Base-by-base conservation (phyloP, 2,797 vertebrate genomes). In the Argentina silus region DNA sequence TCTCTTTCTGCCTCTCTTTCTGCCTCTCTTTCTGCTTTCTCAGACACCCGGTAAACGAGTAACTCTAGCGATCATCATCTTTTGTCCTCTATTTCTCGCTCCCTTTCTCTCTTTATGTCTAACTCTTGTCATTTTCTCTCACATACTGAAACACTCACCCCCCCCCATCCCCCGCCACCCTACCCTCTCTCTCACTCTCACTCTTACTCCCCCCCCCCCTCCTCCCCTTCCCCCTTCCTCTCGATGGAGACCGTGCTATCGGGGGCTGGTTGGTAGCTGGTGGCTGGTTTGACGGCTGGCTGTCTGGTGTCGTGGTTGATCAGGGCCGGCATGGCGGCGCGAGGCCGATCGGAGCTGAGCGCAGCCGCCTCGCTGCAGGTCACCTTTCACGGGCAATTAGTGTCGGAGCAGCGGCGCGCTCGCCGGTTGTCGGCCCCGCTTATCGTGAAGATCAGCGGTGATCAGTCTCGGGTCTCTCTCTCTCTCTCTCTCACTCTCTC, bases 351-450 rank as follows among this genome's bases (percentile, higher is more conserved):
- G 93, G 95, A 97, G 95, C 94, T 96, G 96, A 98, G 93, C 94
- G 93, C 94, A 94, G 94, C 94, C 94, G 93, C 92, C 91, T 95
- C 92, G 94, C 95, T 94, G 94, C 95, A 90, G 97, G 97, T 98
- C 96, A 96, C 96, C 97, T 97, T 97, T 99, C 97, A 97, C 95
- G 95, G 96, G 93, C 96, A 96, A 98, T 99, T 98, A 98, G 96
- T 97, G 97, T 99, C 94, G 93, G 95, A 95, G 94, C 95, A 89
- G 95, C 95, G 94, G 93, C 94, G 92, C 87, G 95, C 94, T 96
- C 93, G 92, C 95, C 94, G 96, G 95, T 96, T 99, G 97, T 98
- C 97, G 89, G 63, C 88, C 95, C 90, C 89, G 95, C 95, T 99
- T 98, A 98, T 96, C 92, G 89, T 96, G 94, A 93, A 92, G 93